Percentiles rank a stretch among this genome's conserved stretches.
These are phyloP conservation scores for Callipepla squamata DNA, from an alignment of 2,113 vertebrate genomes.

Conservation along the genomic window DNA sequence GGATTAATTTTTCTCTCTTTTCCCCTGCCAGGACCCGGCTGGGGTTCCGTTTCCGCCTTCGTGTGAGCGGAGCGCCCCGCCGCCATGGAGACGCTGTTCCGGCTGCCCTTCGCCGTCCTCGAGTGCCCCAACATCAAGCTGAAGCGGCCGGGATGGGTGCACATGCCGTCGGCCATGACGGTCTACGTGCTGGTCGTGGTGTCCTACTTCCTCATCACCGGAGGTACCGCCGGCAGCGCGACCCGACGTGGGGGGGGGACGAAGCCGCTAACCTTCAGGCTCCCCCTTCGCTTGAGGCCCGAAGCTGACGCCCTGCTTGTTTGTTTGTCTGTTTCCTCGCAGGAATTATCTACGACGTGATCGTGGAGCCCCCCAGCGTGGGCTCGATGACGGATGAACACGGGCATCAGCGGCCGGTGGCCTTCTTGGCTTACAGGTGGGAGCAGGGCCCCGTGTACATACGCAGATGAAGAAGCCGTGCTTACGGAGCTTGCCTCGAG, in stretches of 20 bases:
- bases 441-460: background rate
- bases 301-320: background rate
- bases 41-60: conserved; percentile 24
- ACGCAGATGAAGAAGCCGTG: no score
- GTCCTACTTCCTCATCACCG: conserved; percentile 98
- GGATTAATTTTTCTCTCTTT: accelerated
- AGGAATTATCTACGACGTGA: conserved; percentile 99
- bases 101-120: conserved; percentile 90
- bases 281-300: accelerated
- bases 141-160: conserved; percentile 95
- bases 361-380: conserved; percentile 98
- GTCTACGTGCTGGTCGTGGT: conserved; percentile 96
- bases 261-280: no score
- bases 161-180: conserved; percentile 98
- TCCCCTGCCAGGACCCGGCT: background rate
- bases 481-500: no score
- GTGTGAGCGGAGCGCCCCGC: background rate
- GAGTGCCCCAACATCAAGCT: conserved; percentile 96
- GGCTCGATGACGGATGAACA: conserved; percentile 99
- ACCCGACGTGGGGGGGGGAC: no score
- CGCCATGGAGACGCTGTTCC: conserved; percentile 90
- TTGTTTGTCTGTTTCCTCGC: background rate
- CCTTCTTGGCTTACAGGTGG: conserved; percentile 96
- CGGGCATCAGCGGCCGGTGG: conserved; percentile 96
- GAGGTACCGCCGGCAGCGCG: conserved; percentile 74